phyloP scores from a whole-genome alignment of 1,140 invertebrate genomes.

The Drosophila nasuta region DNA sequence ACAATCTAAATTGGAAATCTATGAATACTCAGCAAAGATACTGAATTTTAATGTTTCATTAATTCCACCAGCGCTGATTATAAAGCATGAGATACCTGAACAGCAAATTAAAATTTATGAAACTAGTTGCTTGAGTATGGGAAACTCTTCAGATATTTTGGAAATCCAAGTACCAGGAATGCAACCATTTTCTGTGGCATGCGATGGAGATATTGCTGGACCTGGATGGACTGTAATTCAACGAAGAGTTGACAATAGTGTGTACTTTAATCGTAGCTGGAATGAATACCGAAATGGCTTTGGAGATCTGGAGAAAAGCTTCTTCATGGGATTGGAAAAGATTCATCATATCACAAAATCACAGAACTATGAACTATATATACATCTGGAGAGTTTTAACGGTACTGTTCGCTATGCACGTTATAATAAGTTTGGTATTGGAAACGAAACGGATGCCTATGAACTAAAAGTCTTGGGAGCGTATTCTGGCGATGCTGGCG shows the following conservation, averaged over 20 bases:
- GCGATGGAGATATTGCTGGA: conserved; percentile 28
- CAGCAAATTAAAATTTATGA: conserved; percentile 1
- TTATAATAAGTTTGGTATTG: conserved; percentile 34
- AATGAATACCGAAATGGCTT: conserved; percentile 32
- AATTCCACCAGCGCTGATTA: neutral
- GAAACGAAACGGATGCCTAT: conserved; percentile 22
- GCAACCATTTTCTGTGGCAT: conserved; percentile 21
- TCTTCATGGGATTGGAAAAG: conserved; percentile 39
- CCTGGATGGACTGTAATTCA: conserved; percentile 38
- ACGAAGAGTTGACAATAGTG: conserved; percentile 10
- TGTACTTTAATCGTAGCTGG: conserved; percentile 35
- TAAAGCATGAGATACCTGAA: conserved; percentile 2
- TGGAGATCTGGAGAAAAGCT: conserved; percentile 22
- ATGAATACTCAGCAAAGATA: neutral
- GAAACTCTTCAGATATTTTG: conserved; percentile 15
- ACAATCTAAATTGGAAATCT: neutral
- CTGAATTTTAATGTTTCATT: neutral
- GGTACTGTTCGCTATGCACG: conserved; percentile 15
- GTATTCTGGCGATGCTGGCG: conserved; percentile 25
- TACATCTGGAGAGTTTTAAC: conserved; percentile 26
- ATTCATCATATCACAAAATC: conserved; percentile 30
- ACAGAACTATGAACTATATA: conserved; percentile 28
- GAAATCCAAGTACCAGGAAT: conserved; percentile 29
- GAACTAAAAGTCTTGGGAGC: conserved; percentile 10
- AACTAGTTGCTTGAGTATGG: conserved; percentile 19